These are phyloP conservation scores for Rhopilema esculentum DNA, from an alignment of 30 jellyfish, hydroid and myxozoan species.

Conservation along the genomic window DNA sequence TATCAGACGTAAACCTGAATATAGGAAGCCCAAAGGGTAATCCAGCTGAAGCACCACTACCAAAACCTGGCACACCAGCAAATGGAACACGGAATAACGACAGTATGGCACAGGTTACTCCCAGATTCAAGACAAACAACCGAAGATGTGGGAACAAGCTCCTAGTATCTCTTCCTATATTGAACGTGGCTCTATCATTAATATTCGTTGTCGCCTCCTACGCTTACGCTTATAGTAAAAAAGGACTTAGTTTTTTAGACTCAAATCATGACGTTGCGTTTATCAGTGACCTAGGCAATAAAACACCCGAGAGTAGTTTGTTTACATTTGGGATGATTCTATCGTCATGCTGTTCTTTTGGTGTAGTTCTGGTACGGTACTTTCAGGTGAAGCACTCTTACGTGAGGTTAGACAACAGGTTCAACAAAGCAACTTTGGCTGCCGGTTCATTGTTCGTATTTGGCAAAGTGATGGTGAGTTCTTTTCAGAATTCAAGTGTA, in stretches of 20 bases:
- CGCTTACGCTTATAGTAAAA: conserved; percentile 19
- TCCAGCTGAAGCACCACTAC: neutral
- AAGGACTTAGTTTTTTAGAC: conserved; percentile 16
- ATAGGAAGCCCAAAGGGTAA: neutral
- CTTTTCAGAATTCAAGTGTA: conserved; percentile 64
- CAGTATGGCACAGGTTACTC: neutral
- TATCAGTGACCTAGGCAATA: conserved; percentile 68
- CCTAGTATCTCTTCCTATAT: conserved; percentile 42
- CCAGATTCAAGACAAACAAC: conserved; percentile 24
- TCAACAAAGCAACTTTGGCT: conserved; percentile 34
- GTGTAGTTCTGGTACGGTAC: conserved; percentile 52
- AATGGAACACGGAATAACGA: neutral
- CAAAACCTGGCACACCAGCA: neutral
- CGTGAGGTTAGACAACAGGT: conserved; percentile 20
- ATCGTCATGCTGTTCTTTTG: conserved; percentile 26
- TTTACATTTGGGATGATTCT: conserved; percentile 63
- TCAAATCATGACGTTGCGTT: conserved; percentile 45
- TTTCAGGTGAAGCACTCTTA: conserved; percentile 68
- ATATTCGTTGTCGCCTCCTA: conserved; percentile 32
- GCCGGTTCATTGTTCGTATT: conserved; percentile 46
- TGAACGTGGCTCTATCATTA: conserved; percentile 20
- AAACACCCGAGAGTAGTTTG: conserved; percentile 72
- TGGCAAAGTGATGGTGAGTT: conserved; percentile 45
- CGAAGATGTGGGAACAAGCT: conserved; percentile 59
- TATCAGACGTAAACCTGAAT: neutral